phyloP scores from a whole-genome alignment of 2,113 vertebrate genomes.

The Romanogobio albipinnatus region DNA sequence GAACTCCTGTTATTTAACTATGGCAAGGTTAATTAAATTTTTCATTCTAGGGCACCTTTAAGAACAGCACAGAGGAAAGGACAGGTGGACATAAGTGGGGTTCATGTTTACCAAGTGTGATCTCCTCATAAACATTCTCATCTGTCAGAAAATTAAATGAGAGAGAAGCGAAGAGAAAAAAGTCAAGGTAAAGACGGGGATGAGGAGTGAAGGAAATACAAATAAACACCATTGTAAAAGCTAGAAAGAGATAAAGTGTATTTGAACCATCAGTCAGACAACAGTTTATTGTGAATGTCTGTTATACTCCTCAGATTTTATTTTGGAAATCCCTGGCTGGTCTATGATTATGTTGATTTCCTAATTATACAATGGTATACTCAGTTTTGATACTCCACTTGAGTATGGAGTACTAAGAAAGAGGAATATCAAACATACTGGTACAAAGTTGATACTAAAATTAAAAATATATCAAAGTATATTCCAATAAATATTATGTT shows the following conservation, averaged over 20 bases:
- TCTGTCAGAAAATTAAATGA: constrained; percentile 21
- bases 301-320: neutral
- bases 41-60: too few relatives aligned
- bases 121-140: constrained; percentile 34
- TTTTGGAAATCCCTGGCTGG: neutral
- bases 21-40: too few relatives aligned
- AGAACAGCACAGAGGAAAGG: neutral
- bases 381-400: neutral
- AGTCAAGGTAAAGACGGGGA: constrained; percentile 1
- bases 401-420: neutral
- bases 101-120: constrained; percentile 29
- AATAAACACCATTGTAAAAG: neutral
- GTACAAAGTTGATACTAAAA: neutral
- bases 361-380: neutral
- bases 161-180: neutral
- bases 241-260: neutral
- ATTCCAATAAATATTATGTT: neutral
- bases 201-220: neutral
- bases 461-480: neutral
- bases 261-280: neutral
- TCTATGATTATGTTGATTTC: neutral
- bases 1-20: too few relatives aligned
- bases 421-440: neutral
- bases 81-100: neutral
- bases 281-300: neutral